Evolutionary conservation across 2,888 invertebrate species (phyloP).

Genomic region (Harmothoe impar): DNA sequence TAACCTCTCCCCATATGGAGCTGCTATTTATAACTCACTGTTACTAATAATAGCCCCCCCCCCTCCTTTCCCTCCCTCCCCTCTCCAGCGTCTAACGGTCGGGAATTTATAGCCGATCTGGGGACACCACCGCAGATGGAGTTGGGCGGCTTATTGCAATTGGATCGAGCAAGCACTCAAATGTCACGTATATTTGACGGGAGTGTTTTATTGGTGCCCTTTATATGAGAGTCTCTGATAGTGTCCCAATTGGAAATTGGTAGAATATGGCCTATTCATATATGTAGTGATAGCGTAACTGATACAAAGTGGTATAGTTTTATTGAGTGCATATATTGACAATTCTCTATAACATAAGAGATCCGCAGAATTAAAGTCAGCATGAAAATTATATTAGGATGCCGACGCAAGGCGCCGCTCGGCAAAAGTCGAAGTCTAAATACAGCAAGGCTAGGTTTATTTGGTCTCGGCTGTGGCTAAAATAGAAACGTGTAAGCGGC

Average conservation of each 20-base stretch:
- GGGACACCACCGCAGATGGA: slow-evolving; percentile 45
- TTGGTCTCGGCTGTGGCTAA: not conserved
- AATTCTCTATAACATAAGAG: too few species aligned
- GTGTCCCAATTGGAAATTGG: too few species aligned
- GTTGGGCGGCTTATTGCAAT: not conserved
- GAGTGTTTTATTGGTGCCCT: too few species aligned
- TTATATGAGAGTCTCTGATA: too few species aligned
- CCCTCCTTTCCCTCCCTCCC: too few species aligned
- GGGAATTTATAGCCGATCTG: not conserved
- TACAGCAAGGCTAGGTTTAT: not conserved
- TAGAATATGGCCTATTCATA: too few species aligned
- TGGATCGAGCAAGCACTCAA: not conserved
- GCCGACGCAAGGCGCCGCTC: not conserved
- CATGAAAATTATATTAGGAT: slow-evolving; percentile 38
- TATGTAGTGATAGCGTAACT: too few species aligned
- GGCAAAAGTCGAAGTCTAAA: slow-evolving; percentile 28
- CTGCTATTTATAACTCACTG: slow-evolving; percentile 28
- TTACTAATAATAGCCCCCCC: slow-evolving; percentile 23
- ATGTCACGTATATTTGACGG: not conserved
- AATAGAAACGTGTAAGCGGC: slow-evolving; percentile 2
- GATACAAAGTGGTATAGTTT: too few species aligned
- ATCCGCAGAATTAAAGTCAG: not conserved
- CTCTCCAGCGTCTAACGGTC: too few species aligned
- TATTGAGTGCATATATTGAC: too few species aligned
- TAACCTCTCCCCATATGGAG: not conserved